Evolutionary conservation across 2,113 vertebrate species (phyloP).

Genomic region (Pungitius pungitius): DNA sequence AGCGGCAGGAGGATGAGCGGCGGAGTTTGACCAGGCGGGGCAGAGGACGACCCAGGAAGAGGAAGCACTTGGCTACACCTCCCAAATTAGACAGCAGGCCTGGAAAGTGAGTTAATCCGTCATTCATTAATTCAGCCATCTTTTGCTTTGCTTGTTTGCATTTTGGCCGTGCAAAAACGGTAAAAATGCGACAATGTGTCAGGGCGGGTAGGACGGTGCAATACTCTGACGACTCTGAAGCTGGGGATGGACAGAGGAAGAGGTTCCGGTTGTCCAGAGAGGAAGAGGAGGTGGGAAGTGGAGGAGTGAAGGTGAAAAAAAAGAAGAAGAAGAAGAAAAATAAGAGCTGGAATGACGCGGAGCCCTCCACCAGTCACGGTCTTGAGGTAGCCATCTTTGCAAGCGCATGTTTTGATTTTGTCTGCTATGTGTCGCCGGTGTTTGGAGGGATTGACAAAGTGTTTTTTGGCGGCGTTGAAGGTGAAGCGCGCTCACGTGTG

Average conservation of each 20-base stretch:
- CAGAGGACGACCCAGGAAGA: constrained; percentile 95
- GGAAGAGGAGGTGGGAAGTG: constrained; percentile 77
- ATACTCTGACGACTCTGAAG: constrained; percentile 91
- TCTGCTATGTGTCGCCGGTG: rapidly evolving
- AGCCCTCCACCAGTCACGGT: constrained; percentile 82
- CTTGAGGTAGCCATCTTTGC: constrained; percentile 83
- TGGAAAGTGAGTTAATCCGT: constrained; percentile 85
- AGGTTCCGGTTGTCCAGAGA: constrained; percentile 84
- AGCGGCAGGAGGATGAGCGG: constrained; percentile 89
- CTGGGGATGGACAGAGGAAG: constrained; percentile 87
- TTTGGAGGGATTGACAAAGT: background rate
- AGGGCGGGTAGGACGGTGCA: constrained; percentile 88
- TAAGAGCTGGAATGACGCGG: constrained; percentile 88
- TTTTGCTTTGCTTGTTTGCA: background rate
- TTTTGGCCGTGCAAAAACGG: background rate
- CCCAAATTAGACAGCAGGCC: constrained; percentile 89
- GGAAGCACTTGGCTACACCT: constrained; percentile 88
- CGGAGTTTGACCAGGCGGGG: constrained; percentile 90
- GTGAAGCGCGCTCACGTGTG: constrained; percentile 86
- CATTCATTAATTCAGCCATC: background rate
- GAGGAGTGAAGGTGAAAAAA: constrained; percentile 75
- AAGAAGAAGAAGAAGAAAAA: constrained; percentile 76
- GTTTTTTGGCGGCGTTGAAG: constrained; percentile 75
- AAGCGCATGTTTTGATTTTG: background rate
- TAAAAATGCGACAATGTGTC: constrained; percentile 17